Evolutionary conservation across 2,113 vertebrate species (phyloP).

Genomic region (Elephas maximus): DNA sequence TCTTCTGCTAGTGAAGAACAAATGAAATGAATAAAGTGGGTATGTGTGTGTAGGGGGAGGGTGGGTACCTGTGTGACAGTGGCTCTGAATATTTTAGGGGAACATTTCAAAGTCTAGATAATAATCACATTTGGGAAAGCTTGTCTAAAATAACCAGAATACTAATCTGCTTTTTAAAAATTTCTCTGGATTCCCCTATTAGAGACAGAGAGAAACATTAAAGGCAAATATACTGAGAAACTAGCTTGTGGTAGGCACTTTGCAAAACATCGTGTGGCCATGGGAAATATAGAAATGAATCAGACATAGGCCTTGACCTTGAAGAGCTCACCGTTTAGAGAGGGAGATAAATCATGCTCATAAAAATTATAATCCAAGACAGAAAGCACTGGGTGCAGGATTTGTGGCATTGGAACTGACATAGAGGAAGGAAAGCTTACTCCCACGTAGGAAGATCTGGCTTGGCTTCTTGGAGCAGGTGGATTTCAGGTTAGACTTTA

Average conservation of each 20-base stretch:
- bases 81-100: conserved; percentile 39
- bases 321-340: conserved; percentile 42
- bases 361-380: conserved; percentile 31
- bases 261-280: conserved; percentile 15
- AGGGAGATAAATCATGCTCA: background rate
- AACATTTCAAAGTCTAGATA: conserved; percentile 27
- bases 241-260: conserved; percentile 22
- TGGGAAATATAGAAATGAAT: conserved; percentile 55
- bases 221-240: conserved; percentile 9
- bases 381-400: background rate
- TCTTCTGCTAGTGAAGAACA: background rate
- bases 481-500: background rate
- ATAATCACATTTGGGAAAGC: background rate
- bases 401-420: background rate
- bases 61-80: background rate
- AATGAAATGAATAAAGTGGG: background rate
- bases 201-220: conserved; percentile 34
- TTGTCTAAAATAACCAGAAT: conserved; percentile 13
- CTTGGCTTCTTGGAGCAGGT: conserved; percentile 10
- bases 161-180: background rate
- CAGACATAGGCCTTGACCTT: conserved; percentile 36
- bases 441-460: background rate
- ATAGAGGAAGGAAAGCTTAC: background rate
- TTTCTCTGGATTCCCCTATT: background rate
- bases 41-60: background rate